These are phyloP conservation scores for Xenopus borealis DNA, from an alignment of 2,113 vertebrate genomes.

Conservation along the genomic window DNA sequence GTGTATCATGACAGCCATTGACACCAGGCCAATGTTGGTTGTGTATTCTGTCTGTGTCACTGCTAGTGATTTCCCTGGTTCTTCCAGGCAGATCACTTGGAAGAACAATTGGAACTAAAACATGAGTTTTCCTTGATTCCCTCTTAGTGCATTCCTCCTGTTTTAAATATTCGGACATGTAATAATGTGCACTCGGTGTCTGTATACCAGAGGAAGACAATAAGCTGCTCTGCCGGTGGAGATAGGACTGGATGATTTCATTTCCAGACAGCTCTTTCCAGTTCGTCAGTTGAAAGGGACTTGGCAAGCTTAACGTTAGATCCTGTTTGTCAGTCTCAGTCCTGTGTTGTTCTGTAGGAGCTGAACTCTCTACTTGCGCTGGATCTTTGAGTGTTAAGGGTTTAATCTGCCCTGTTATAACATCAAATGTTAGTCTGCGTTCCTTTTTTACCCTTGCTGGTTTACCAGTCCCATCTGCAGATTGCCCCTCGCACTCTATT, in stretches of 20 bases:
- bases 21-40: constrained; percentile 83
- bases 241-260: constrained; percentile 89
- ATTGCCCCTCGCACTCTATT: constrained; percentile 74
- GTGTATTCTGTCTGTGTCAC: constrained; percentile 80
- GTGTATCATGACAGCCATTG: constrained; percentile 91
- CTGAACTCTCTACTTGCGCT: constrained; percentile 63
- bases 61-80: constrained; percentile 69
- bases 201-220: constrained; percentile 80
- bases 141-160: constrained; percentile 75
- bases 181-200: constrained; percentile 77
- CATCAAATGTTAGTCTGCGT: constrained; percentile 85
- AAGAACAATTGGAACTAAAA: constrained; percentile 68
- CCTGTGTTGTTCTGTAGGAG: constrained; percentile 68
- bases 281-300: constrained; percentile 87
- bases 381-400: constrained; percentile 75
- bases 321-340: constrained; percentile 75
- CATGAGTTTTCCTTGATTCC: constrained; percentile 70
- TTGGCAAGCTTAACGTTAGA: constrained; percentile 69
- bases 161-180: constrained; percentile 83
- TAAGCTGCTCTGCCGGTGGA: constrained; percentile 87
- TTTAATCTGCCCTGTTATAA: constrained; percentile 86
- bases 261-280: constrained; percentile 89
- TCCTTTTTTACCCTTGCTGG: constrained; percentile 92
- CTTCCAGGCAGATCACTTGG: constrained; percentile 78
- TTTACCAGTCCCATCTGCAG: constrained; percentile 72